These are phyloP conservation scores for Hippocampus mohnikei DNA, from an alignment of 2,113 vertebrate species.

Conservation along the genomic window DNA sequence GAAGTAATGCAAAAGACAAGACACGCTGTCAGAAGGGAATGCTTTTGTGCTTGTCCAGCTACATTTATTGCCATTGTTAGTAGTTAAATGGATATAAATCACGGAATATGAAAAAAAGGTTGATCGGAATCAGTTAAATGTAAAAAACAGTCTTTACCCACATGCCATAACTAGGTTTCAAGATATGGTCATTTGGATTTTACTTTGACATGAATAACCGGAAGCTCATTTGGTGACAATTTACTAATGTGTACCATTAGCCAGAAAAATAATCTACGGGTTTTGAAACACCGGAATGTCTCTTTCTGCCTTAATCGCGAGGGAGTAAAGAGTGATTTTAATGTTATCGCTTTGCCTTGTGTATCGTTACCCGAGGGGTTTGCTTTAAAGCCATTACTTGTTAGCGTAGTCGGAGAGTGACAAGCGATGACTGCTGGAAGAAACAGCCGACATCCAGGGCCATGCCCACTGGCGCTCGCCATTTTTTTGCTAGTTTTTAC, in stretches of 20 bases:
- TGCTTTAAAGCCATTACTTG: background rate
- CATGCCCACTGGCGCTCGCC: conserved; percentile 40
- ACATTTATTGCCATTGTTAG: no score
- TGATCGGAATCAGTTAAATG: no score
- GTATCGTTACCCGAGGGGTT: background rate
- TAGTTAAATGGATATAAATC: no score
- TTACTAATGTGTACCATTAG: conserved; percentile 22
- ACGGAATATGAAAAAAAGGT: no score
- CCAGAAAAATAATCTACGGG: conserved; percentile 20
- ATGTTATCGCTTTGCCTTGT: conserved; percentile 11
- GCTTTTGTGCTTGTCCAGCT: no score
- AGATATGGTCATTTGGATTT: background rate
- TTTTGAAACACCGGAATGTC: background rate
- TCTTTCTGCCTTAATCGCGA: background rate
- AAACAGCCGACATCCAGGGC: conserved; percentile 12
- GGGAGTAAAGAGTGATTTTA: background rate
- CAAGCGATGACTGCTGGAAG: conserved; percentile 27
- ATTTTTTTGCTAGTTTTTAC: conserved; percentile 69
- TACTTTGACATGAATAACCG: conserved; percentile 39
- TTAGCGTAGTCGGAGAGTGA: background rate
- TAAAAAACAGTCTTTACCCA: no score
- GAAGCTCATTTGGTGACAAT: background rate
- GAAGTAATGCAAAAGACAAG: no score
- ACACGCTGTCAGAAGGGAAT: no score
- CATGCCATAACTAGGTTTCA: no score